phyloP scores from a whole-genome alignment of 1,140 invertebrate genomes.

The Polypedilum pembai region DNA sequence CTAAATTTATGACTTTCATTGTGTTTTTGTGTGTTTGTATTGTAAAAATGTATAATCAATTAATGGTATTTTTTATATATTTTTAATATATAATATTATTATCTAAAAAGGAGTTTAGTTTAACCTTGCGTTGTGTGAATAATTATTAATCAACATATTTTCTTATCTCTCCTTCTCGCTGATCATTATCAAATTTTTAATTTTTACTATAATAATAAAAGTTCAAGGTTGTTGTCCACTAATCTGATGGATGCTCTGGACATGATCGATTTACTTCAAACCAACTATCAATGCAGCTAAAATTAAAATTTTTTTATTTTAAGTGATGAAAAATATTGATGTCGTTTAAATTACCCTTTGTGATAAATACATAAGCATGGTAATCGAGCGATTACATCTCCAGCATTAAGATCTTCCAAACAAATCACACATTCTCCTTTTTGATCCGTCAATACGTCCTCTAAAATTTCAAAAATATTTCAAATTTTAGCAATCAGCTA shows the following conservation, averaged over 20 bases:
- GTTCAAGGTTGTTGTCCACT: conserved; percentile 44
- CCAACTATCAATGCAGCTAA: conserved; percentile 52
- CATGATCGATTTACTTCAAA: conserved; percentile 95
- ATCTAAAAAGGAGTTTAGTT: not conserved
- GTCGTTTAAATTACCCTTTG: conserved; percentile 65
- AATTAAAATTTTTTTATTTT: conserved; percentile 31
- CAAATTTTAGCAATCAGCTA: too few species aligned
- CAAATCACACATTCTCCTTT: conserved; percentile 99
- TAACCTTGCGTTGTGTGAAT: conserved; percentile 16
- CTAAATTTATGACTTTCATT: conserved; percentile 3
- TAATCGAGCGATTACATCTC: conserved; percentile 92
- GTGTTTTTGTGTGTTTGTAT: not conserved
- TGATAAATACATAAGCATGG: conserved; percentile 99
- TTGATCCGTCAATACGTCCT: conserved; percentile 91
- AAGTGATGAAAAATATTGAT: not conserved
- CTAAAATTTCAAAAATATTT: conserved; percentile 54
- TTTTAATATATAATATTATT: not conserved
- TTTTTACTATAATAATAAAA: not conserved
- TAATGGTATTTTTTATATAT: conserved; percentile 5
- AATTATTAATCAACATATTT: conserved; percentile 7
- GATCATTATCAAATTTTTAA: too few species aligned
- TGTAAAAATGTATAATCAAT: conserved; percentile 20
- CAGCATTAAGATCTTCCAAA: conserved; percentile 89
- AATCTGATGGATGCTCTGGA: conserved; percentile 92
- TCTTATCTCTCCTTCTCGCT: not conserved